These are phyloP conservation scores for Harmothoe impar DNA, from an alignment of 2,888 invertebrate species.

Conservation along the genomic window DNA sequence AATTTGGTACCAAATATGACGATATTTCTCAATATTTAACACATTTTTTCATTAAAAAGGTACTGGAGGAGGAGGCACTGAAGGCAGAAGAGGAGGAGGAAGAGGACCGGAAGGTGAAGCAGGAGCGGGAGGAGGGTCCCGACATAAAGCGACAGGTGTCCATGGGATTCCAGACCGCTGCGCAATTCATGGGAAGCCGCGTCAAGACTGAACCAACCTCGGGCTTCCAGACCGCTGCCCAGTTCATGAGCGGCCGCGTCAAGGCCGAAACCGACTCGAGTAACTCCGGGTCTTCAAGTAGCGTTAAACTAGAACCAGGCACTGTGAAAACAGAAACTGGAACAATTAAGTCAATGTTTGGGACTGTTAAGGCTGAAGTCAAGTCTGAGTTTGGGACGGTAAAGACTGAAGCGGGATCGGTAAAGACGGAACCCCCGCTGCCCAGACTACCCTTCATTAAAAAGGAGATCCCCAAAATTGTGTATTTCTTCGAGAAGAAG, in stretches of 20 bases:
- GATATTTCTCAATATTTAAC: no score
- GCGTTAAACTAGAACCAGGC: background rate
- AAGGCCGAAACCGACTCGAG: background rate
- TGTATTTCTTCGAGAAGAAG: conserved; percentile 74
- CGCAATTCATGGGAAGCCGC: background rate
- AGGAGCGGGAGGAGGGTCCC: background rate
- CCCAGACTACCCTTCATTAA: background rate
- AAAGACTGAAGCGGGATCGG: background rate
- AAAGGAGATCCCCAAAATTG: conserved; percentile 70
- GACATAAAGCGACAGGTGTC: background rate
- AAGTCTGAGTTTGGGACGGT: background rate
- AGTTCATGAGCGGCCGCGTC: no score
- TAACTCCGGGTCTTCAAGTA: background rate
- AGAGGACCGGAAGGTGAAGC: background rate
- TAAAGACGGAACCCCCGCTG: background rate
- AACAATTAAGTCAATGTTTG: background rate
- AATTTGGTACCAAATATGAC: no score
- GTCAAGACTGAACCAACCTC: background rate
- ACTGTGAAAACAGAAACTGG: background rate
- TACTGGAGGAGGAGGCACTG: background rate
- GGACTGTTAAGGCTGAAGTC: background rate
- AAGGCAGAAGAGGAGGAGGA: background rate
- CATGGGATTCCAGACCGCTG: conserved; percentile 2
- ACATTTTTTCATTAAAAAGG: no score
- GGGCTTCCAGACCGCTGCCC: background rate